Evolutionary conservation across 2,797 vertebrate genomes (phyloP).

Genomic region (Heterohyrax brucei): DNA sequence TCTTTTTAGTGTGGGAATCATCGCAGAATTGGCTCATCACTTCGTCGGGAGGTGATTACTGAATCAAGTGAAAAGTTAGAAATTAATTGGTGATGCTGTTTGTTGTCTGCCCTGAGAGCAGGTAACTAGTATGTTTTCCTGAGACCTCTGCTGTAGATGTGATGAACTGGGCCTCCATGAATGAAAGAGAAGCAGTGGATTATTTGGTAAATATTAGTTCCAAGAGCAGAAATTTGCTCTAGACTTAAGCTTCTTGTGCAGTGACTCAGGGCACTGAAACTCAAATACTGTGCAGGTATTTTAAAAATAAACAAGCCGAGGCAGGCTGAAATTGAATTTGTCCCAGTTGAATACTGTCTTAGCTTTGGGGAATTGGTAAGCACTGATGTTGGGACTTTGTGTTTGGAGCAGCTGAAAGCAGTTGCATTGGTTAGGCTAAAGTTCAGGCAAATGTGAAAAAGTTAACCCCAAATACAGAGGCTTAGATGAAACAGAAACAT

Average conservation of each 20-base stretch:
- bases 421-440: conserved; percentile 1
- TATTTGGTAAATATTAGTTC: conserved; percentile 44
- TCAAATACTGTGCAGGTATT: conserved; percentile 45
- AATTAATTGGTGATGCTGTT: conserved; percentile 52
- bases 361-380: background rate
- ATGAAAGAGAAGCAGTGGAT: conserved; percentile 48
- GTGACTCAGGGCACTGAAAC: background rate
- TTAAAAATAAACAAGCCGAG: conserved; percentile 59
- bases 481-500: background rate
- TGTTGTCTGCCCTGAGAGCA: conserved; percentile 13
- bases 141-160: background rate
- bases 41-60: conserved; percentile 56
- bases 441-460: background rate
- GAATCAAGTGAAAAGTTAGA: conserved; percentile 18
- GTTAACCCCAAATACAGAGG: background rate
- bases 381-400: background rate
- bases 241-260: background rate
- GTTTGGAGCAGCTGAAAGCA: conserved; percentile 23
- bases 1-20: conserved; percentile 40
- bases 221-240: background rate
- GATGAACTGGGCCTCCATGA: background rate
- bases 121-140: conserved; percentile 33
- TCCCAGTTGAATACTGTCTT: conserved; percentile 5
- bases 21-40: conserved; percentile 40
- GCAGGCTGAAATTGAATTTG: conserved; percentile 36